Evolutionary conservation across 1,140 invertebrate species (phyloP), one percentile per base, ranked within the genome.

Genomic region (Aphis craccivora): DNA sequence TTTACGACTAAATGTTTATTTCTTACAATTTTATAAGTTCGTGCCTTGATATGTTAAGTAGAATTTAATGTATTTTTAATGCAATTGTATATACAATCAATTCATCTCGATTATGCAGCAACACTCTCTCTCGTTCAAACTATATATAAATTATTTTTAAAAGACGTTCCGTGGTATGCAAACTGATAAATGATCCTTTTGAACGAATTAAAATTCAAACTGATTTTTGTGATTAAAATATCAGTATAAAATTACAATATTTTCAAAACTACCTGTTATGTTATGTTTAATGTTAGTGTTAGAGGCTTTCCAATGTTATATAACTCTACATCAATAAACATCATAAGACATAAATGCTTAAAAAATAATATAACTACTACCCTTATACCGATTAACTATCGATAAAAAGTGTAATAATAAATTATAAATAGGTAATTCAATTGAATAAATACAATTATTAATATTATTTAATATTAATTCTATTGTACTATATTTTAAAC

Each of bases 51-150:
- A 86, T 86, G 84, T 86, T 86, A 86, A 86, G 84, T 86, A 86
- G 40, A 86, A 86, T 86, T 86, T 86, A 86, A 86, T 86, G 84
- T 86, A 86, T 86, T 86, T 86, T 86, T 86, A 86, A 86, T 86
- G 84, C 84, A 86, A 86, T 45, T 86, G 84, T 86, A 30, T 40
- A 86, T 43, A 43, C 25, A 25, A 86, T 86, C 84, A 86, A 86
- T 86, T 86, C 84, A 86, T 45, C 84, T 86, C 84, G 84, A 86
- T 86, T 86, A 45, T 86, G 43, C 40, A 3, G 43, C 25, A 30
- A 86, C 25, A 18, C 11, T 45, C 40, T 86, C 40, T 86, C 40
- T 14, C 83, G 43, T 40, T 23, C 23, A 23, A 2, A 9, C 37
- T 30, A 84, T 81, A 81, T 35, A 76, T n/a, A 76, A 67, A 76